phyloP scores from a whole-genome alignment of 37 sponge, comb jelly and placozoan species.

The Mnemiopsis leidyi region DNA sequence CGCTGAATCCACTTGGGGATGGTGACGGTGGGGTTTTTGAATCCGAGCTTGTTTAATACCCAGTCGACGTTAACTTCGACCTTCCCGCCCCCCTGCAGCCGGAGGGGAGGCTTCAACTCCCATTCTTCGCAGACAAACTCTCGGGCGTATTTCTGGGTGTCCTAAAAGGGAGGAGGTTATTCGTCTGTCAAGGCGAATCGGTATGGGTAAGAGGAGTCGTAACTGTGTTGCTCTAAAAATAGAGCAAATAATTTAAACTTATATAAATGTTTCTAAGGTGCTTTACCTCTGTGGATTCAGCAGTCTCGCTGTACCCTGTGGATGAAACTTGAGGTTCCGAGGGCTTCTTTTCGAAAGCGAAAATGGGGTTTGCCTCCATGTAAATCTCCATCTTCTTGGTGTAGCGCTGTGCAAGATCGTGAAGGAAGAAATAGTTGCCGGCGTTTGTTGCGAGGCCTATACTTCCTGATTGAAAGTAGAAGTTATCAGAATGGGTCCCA shows the following conservation, averaged over 20 bases:
- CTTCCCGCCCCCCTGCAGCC: conserved; percentile 79
- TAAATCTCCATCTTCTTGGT: conserved; percentile 75
- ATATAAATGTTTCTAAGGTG: too few relatives aligned
- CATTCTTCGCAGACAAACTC: conserved; percentile 80
- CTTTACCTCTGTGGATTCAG: not conserved
- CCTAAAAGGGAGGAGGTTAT: not conserved
- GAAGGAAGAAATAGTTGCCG: conserved; percentile 90
- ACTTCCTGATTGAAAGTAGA: conserved; percentile 51
- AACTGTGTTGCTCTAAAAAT: too few relatives aligned
- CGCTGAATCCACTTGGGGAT: conserved; percentile 94
- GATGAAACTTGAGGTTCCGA: not conserved
- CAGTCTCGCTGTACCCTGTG: not conserved
- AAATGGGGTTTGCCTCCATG: conserved; percentile 63
- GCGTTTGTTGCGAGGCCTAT: conserved; percentile 86
- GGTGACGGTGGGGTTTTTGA: conserved; percentile 86
- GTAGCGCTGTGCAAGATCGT: conserved; percentile 78
- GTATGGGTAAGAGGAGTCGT: too few relatives aligned
- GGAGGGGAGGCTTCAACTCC: conserved; percentile 88
- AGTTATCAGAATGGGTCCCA: too few relatives aligned
- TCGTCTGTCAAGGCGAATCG: too few relatives aligned
- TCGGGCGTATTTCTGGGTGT: conserved; percentile 38
- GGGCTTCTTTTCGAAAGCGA: conserved; percentile 44
- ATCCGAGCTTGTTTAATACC: conserved; percentile 90
- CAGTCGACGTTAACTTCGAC: conserved; percentile 89
- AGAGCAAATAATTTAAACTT: too few relatives aligned